These are phyloP conservation scores for Aporrectodea caliginosa DNA, from an alignment of 1,140 invertebrate genomes.

Conservation along the genomic window DNA sequence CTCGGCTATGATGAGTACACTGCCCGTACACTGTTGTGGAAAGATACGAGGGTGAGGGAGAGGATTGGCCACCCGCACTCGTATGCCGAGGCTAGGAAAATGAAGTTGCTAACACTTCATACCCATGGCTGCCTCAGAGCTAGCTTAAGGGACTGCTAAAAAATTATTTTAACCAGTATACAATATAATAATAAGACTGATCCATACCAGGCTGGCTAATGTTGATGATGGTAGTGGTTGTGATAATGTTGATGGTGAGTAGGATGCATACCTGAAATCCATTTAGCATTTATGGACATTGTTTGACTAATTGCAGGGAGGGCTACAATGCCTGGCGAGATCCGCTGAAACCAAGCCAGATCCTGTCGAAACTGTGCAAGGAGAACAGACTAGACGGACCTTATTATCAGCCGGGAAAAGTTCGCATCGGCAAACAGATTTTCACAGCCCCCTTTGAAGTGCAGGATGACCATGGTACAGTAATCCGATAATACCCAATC, in stretches of 20 bases:
- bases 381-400: constrained; percentile 78
- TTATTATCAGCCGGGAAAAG: constrained; percentile 65
- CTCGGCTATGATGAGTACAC: no score
- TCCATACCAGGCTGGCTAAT: no score
- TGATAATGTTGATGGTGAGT: background rate
- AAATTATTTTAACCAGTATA: no score
- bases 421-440: background rate
- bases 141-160: no score
- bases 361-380: constrained; percentile 79
- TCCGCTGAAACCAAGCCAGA: constrained; percentile 81
- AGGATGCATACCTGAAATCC: background rate
- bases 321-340: constrained; percentile 87
- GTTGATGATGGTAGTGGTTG: background rate
- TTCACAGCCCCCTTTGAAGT: background rate
- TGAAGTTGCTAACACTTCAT: no score
- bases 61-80: no score
- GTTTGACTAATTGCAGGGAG: constrained; percentile 36
- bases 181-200: no score
- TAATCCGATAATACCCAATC: no score
- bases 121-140: no score
- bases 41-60: no score
- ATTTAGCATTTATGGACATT: background rate
- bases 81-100: no score
- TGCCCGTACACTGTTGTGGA: no score
- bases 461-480: background rate